Evolutionary conservation across 1,140 invertebrate genomes (phyloP), one percentile per base, ranked within the genome.

Genomic region (Scaptomyza hsui): DNA sequence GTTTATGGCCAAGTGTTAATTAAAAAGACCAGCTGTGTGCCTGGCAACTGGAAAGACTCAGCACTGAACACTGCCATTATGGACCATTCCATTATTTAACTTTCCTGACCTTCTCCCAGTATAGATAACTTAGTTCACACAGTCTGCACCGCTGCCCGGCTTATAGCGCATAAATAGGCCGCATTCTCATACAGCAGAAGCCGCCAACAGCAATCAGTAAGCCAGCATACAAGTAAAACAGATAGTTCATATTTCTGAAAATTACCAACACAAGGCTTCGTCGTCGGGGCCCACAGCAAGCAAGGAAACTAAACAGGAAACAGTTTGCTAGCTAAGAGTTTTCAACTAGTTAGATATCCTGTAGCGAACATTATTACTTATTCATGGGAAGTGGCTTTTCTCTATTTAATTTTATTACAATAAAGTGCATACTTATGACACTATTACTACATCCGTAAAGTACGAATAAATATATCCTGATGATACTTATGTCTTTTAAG

Each of bases 1-100:
- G 75, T 59, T 29, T 29, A 29, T 61, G 47, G 42, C 45, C 72
- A 85, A 76, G 72, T 79, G 80, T 76, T 83, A 83, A 83, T 83
- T 83, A 78, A 85, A 80, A 85, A 68, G 71, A 37, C 62, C 53
- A 65, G 47, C 51, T 39, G 26, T 24, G 9, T 45, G 61, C 51
- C 10, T 16, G 62, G 7, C 53, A 13, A 16, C 9, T 42, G 32
- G 26, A 29, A 29, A 29, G 26, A 42, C 19, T 21, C 4, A n/a
- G n/a, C 13, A 19, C 48, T 42, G 55, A 26, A 55, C 26, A 26
- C 12, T 24, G 39, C 12, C 39, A 57, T 65, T 71, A 49, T 57
- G 51, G 13, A 2, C 39, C 55, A 52, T 60, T 71, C 71, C 60
- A 72, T 78, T 82, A 82, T 78, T 68, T 75, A 48, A 18, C 51